Evolutionary conservation across 2,797 vertebrate species (phyloP), one percentile per base, ranked within the genome.

Genomic region (Heterohyrax brucei): DNA sequence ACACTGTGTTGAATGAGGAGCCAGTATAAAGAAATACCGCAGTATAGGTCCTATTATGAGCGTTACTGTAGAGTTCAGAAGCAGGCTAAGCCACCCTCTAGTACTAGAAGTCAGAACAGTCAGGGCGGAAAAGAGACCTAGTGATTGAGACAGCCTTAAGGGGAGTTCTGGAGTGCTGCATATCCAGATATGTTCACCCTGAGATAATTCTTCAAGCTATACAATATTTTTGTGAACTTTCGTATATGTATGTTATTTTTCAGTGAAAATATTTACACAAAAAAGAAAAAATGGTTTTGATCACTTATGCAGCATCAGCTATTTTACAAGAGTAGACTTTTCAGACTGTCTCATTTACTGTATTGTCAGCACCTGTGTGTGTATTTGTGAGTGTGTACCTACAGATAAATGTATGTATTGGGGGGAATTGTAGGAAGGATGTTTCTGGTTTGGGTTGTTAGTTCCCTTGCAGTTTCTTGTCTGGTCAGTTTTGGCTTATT

Each of bases 21-120:
- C 39, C 39, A 39, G 33, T 80, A 93, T 72, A 77, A 83, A n/a
- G 50, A 68, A 93, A 96, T 70, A 14, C 46, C 88, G 10, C 14
- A 84, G 10, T 70, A 21, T 46, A 16, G 33, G 73, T 91, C 48
- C 16, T 26, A n/a, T 92, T 93, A 59, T 33, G 2, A 19, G 70
- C 33, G 5, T 72, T 39, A 39, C 13, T 39, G 50, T 75, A 39
- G 26, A 89, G 12, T 81, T 61, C 59, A 75, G 33, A 85, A 87
- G 73, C 1, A 30, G 66, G 21, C 21, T 53, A n/a, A 73, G 9
- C 21, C 50, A 48, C 1, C 46, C n/a, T 39, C n/a, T 56, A n/a
- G 14, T 82, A 72, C 73, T 85, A 93, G 79, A 93, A 87, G 75
- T 87, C 33, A 84, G 53, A 95, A 48, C 7, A 80, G 48, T 26